Percentiles rank a stretch among this genome's conserved stretches.
Conservation (phyloP, 1,140 invertebrate genomes). For the Meloidogyne floridensis region DNA sequence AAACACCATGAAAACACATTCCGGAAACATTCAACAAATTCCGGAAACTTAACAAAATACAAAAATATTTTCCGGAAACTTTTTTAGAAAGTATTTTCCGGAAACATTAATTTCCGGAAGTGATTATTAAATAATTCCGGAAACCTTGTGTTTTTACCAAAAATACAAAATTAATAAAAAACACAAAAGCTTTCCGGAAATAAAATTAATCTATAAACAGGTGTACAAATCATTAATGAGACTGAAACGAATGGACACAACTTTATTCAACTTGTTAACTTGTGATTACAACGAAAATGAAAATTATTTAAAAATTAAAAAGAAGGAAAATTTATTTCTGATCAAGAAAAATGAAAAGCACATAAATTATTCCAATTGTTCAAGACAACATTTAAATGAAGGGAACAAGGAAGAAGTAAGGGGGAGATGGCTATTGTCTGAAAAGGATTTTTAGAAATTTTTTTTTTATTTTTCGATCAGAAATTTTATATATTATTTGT, state of each 20-base stretch:
- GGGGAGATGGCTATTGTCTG: too few relatives aligned
- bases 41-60: too few relatives aligned
- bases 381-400: too few relatives aligned
- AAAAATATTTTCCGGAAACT: too few relatives aligned
- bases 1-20: neutral
- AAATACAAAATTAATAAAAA: neutral
- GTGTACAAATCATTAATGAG: conserved; percentile 12
- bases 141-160: too few relatives aligned
- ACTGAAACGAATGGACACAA: neutral
- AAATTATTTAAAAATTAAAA: too few relatives aligned
- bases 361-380: neutral
- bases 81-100: too few relatives aligned
- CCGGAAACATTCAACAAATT: neutral
- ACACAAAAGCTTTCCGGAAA: neutral
- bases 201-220: neutral
- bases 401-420: too few relatives aligned
- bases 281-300: conserved; percentile 5
- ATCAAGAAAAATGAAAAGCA: neutral
- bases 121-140: too few relatives aligned
- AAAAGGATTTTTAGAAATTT: neutral
- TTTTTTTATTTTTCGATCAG: neutral
- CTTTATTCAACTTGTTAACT: conserved; percentile 7
- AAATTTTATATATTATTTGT: too few relatives aligned
- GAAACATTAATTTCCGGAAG: too few relatives aligned
- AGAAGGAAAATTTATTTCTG: neutral